Conservation (phyloP, 2,113 vertebrate species). For the Toxotes chatareus region DNA sequence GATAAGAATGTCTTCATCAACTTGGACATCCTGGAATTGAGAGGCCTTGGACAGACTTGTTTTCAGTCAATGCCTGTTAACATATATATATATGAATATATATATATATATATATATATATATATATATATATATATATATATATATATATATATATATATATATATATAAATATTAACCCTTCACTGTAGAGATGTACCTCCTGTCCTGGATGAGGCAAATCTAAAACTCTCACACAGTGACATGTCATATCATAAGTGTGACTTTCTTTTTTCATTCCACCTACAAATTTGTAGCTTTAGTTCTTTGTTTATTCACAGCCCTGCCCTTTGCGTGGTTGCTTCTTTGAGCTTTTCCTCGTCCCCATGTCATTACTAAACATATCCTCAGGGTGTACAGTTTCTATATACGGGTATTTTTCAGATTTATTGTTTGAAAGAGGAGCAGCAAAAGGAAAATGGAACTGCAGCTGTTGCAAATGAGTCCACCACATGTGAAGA, state of each 20-base stretch:
- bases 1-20: constrained; percentile 76
- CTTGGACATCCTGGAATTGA: constrained; percentile 69
- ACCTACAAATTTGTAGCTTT: constrained; percentile 16
- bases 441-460: constrained; percentile 45
- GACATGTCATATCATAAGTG: constrained; percentile 25
- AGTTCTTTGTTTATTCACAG: constrained; percentile 25
- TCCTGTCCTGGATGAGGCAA: constrained; percentile 39
- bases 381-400: constrained; percentile 85
- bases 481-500: constrained; percentile 51
- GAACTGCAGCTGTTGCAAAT: constrained; percentile 64
- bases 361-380: constrained; percentile 58
- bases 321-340: constrained; percentile 24
- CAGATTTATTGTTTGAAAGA: constrained; percentile 65
- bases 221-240: constrained; percentile 37
- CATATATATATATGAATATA: constrained; percentile 59
- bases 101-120: constrained; percentile 22
- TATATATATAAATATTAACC: constrained; percentile 20
- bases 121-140: constrained; percentile 48
- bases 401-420: constrained; percentile 87
- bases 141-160: constrained; percentile 39
- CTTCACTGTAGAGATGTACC: constrained; percentile 48
- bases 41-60: constrained; percentile 78
- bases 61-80: constrained; percentile 58
- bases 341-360: constrained; percentile 63
- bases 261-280: constrained; percentile 31